Percentiles rank a stretch among this genome's conserved stretches.
These are phyloP conservation scores for Dyspetes luteomarginatus DNA, from an alignment of 2,888 invertebrate species.

Conservation along the genomic window DNA sequence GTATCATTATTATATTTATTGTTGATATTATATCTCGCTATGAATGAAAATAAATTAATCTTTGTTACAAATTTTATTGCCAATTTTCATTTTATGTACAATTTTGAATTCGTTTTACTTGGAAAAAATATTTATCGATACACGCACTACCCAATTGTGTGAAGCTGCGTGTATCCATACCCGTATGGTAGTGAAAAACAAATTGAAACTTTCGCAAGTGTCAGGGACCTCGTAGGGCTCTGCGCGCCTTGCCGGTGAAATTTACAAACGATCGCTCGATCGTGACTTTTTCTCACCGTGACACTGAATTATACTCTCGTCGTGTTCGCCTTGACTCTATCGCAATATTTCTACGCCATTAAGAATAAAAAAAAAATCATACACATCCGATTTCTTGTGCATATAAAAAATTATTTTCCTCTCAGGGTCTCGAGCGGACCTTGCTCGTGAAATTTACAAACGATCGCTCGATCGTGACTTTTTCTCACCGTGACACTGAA, in stretches of 20 bases:
- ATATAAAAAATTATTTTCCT: not conserved
- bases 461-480: not conserved
- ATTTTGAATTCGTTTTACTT: too few relatives aligned
- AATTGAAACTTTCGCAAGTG: slow-evolving; percentile 15
- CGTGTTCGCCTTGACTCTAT: slow-evolving; percentile 19
- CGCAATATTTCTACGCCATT: not conserved
- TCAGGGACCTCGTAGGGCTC: slow-evolving; percentile 19
- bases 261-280: not conserved
- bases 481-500: slow-evolving; percentile 35
- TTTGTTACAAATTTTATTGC: slow-evolving; percentile 43
- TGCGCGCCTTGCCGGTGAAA: slow-evolving; percentile 29
- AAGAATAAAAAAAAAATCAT: not conserved
- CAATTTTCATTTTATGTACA: too few relatives aligned
- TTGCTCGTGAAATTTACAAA: slow-evolving; percentile 1
- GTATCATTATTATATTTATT: slow-evolving; percentile 53
- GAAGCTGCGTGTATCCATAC: slow-evolving; percentile 38
- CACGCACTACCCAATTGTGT: slow-evolving; percentile 44
- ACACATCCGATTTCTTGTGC: not conserved
- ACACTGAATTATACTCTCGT: slow-evolving; percentile 21
- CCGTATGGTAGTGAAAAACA: slow-evolving; percentile 26
- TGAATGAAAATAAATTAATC: slow-evolving; percentile 41
- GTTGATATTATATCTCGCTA: slow-evolving; percentile 12
- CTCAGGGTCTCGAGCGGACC: slow-evolving; percentile 20
- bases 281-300: slow-evolving; percentile 8
- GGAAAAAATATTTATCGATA: too few relatives aligned